Percentiles rank a stretch among this genome's conserved stretches.
phyloP scores from a whole-genome alignment of 2,888 invertebrate species.

The Didymodactylos carnosus region DNA sequence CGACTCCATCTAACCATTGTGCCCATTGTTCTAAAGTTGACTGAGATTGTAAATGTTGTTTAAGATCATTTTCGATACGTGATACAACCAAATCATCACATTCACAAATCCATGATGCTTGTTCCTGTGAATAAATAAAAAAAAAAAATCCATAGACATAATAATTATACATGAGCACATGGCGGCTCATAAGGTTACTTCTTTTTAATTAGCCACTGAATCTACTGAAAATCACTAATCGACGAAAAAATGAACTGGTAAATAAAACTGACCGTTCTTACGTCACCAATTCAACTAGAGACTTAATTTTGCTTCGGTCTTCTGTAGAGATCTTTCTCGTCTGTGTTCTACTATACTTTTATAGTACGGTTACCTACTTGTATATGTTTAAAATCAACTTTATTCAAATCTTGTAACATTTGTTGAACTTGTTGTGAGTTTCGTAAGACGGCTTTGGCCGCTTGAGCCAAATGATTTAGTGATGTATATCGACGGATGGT shows the following conservation, averaged over 20 bases:
- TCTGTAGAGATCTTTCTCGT: too few species aligned
- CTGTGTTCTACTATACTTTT: background rate
- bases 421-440: conserved; percentile 81
- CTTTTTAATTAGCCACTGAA: too few species aligned
- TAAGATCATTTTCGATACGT: conserved; percentile 71
- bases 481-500: conserved; percentile 84
- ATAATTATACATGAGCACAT: background rate
- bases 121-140: conserved; percentile 29
- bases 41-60: conserved; percentile 46
- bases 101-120: conserved; percentile 92
- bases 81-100: conserved; percentile 67
- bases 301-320: too few species aligned
- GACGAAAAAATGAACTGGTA: too few species aligned
- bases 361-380: too few species aligned
- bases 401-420: conserved; percentile 85
- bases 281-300: too few species aligned
- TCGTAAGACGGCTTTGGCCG: conserved; percentile 79
- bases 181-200: too few species aligned
- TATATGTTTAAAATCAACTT: conserved; percentile 91
- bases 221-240: too few species aligned
- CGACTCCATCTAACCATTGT: conserved; percentile 79
- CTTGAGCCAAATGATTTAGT: conserved; percentile 82
- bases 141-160: background rate
- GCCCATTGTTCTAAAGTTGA: conserved; percentile 92
- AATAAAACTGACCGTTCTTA: too few species aligned